A percentile compares a stretch with the other conserved stretches of the same genome.
Conservation (phyloP, 2,113 vertebrate species). For the Periophthalmodon schlosseri region DNA sequence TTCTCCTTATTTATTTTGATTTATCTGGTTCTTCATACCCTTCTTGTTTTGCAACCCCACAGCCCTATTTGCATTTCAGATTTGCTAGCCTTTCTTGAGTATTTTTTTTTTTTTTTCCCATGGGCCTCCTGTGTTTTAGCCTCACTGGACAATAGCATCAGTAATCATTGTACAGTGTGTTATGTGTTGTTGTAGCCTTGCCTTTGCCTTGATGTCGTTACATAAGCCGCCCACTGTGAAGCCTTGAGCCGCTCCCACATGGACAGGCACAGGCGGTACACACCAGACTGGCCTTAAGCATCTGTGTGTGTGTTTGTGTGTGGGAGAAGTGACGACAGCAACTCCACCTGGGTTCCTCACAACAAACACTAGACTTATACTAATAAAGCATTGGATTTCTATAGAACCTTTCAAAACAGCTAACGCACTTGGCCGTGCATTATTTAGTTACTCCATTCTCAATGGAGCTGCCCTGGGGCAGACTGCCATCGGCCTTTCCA, state of each 20-base stretch:
- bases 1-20: no score
- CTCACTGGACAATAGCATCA: slow-evolving; percentile 3
- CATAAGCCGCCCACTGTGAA: slow-evolving; percentile 66
- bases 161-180: slow-evolving; percentile 14
- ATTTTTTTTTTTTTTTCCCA: background rate
- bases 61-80: background rate
- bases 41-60: background rate
- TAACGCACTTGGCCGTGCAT: no score
- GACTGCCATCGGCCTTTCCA: no score
- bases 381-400: background rate
- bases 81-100: background rate
- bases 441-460: no score
- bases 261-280: slow-evolving; percentile 21
- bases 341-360: slow-evolving; percentile 49
- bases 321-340: slow-evolving; percentile 61
- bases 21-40: no score
- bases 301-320: slow-evolving; percentile 37
- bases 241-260: slow-evolving; percentile 50
- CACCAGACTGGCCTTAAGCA: slow-evolving; percentile 52
- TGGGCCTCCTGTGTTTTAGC: background rate
- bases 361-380: slow-evolving; percentile 34
- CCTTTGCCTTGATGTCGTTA: slow-evolving; percentile 51
- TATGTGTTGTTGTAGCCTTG: slow-evolving; percentile 42
- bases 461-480: no score
- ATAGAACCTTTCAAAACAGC: no score